These are phyloP conservation scores for Rhamnusium bicolor DNA, from an alignment of 2,888 invertebrate species.

Conservation along the genomic window DNA sequence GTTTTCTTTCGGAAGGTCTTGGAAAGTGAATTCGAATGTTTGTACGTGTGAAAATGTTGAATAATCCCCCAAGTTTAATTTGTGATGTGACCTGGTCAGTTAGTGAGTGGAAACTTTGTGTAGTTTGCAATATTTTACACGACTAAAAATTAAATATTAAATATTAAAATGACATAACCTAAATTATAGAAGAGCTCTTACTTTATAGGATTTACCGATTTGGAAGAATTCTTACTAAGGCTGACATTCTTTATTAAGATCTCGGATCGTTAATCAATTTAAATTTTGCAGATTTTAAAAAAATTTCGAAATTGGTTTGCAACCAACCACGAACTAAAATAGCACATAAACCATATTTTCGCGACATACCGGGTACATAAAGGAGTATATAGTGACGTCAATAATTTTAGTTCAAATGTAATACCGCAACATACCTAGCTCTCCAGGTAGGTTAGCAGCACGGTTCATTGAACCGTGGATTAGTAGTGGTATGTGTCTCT, in stretches of 20 bases:
- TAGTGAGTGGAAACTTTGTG: conserved; percentile 40
- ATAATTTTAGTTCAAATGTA: no score
- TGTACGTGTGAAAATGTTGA: conserved; percentile 66
- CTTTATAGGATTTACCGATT: not conserved
- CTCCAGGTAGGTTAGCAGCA: no score
- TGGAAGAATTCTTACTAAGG: not conserved
- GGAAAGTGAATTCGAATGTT: conserved; percentile 82
- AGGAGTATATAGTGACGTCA: no score
- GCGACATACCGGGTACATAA: no score
- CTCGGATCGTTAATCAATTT: no score
- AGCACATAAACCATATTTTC: no score
- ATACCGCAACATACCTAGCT: no score
- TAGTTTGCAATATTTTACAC: conserved; percentile 26
- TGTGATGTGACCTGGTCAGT: conserved; percentile 30
- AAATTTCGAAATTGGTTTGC: no score
- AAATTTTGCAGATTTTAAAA: no score
- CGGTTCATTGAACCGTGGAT: no score
- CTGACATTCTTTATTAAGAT: not conserved
- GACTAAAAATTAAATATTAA: conserved; percentile 26
- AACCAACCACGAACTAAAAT: no score
- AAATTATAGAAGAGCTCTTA: not conserved
- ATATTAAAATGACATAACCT: not conserved
- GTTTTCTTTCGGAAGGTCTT: conserved; percentile 80
- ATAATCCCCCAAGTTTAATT: conserved; percentile 60
- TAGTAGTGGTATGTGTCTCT: no score